Base-by-base conservation (phyloP, 1,140 invertebrate species). In the Trachelipus rathkii region DNA sequence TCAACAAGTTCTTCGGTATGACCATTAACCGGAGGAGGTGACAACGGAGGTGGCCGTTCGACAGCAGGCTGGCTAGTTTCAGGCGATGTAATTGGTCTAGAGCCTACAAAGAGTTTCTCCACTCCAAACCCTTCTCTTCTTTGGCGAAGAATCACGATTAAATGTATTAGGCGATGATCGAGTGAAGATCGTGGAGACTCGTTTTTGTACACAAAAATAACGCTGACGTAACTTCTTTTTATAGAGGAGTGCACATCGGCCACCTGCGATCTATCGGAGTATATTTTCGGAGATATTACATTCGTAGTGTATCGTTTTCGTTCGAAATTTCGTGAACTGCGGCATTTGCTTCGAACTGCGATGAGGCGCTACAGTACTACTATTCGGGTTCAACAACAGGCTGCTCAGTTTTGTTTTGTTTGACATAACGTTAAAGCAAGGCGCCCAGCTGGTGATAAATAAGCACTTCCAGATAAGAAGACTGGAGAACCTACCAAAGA, bases 221-320 rank as follows among this genome's bases (percentile, higher is more conserved):
- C n/a, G 93, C 93, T 79, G 93, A 94, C 46, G 93, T 95, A 45
- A 95, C 93, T 86, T 94, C 93, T 85, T 94, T n/a, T 94, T 84
- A 95, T 95, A 74, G 92, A 94, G 78, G 92, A 90, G 82, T 93
- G 92, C 81, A 95, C 94, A 66, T 82, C 81, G 15, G 75, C 69
- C 44, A 71, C 77, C 21, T 73, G 70, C 46, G 50, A 19, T 33
- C 71, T 60, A 33, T 71, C 69, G 23, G 77, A 68, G 6, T 68
- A 46, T 60, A 67, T 44, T 43, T 69, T 10, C 44, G 71, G 66
- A 33, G 75, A 33, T 46, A 44, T 72, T 19, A 72, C 75, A 68
- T 76, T 78, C 53, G 70, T 71, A 60, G 43, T n/a, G n/a, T 68
- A 19, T 60, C 77, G 44, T 66, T 50, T 6, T 74, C 67, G 69